A percentile compares a stretch with the other conserved stretches of the same genome.
These are phyloP conservation scores for human (Homo sapiens) DNA, from an alignment of 2,113 vertebrate genomes.

Conservation along the genomic window GRCh38 chr1:201821001-201821500, in stretches of 20 bases:
- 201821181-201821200: not conserved
- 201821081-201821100: not conserved
- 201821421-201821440: not conserved
- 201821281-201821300: not conserved
- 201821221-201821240: not conserved
- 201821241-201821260: not conserved
- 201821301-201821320: not conserved
- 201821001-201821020: not conserved
- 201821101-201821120: accelerated
- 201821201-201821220: not conserved
- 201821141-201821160: not conserved
- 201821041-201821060: not conserved
- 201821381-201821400: not conserved
- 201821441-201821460: not conserved
- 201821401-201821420: not conserved
- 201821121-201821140: not conserved
- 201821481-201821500: not conserved
- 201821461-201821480: not conserved
- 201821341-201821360: not conserved
- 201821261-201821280: not conserved
- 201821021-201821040: not conserved
- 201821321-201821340: not conserved
- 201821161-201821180: not conserved
- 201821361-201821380: conserved; percentile 12
- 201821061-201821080: not conserved